Evolutionary conservation across 2,888 invertebrate genomes (phyloP).

Genomic region (Neoscelio sp.): DNA sequence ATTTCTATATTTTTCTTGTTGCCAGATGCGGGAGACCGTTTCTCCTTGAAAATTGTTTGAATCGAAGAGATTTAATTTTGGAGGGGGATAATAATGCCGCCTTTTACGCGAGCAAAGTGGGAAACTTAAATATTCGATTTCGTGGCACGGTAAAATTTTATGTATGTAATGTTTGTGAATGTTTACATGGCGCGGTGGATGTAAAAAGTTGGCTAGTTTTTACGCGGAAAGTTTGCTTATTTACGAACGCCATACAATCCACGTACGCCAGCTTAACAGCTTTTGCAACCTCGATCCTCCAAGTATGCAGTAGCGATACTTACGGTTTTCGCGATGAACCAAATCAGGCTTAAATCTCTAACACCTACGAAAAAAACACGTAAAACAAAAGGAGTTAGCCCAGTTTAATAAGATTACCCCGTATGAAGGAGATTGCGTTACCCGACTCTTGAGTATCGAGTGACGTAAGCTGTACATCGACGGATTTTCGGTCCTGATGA

Average conservation of each 20-base stretch:
- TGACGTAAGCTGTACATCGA: conserved; percentile 54
- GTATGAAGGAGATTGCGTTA: conserved; percentile 77
- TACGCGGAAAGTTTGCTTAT: conserved; percentile 55
- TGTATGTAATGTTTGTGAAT: conserved; percentile 16
- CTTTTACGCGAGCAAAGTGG: background rate
- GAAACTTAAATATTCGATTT: conserved; percentile 48
- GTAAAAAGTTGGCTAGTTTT: conserved; percentile 51
- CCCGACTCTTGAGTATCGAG: conserved; percentile 75
- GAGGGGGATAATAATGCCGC: background rate
- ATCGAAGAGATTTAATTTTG: conserved; percentile 8
- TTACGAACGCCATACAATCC: conserved; percentile 30
- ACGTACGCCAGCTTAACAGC: conserved; percentile 39
- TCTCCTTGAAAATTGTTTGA: background rate
- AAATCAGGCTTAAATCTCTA: conserved; percentile 74
- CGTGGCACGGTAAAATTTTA: conserved; percentile 13
- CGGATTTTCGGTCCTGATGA: conserved; percentile 31
- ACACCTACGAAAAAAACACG: conserved; percentile 75
- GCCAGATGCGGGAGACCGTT: conserved; percentile 12
- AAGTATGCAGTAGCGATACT: conserved; percentile 39
- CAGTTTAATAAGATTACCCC: conserved; percentile 78
- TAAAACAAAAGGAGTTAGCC: conserved; percentile 76
- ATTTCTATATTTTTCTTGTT: background rate
- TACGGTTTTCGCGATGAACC: conserved; percentile 25
- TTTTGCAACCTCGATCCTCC: conserved; percentile 28
- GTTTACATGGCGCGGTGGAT: conserved; percentile 21